A percentile compares a stretch with the other conserved stretches of the same genome.
Evolutionary conservation across 2,888 invertebrate genomes (phyloP).

Genomic region (Tetheella fluctuosa): DNA sequence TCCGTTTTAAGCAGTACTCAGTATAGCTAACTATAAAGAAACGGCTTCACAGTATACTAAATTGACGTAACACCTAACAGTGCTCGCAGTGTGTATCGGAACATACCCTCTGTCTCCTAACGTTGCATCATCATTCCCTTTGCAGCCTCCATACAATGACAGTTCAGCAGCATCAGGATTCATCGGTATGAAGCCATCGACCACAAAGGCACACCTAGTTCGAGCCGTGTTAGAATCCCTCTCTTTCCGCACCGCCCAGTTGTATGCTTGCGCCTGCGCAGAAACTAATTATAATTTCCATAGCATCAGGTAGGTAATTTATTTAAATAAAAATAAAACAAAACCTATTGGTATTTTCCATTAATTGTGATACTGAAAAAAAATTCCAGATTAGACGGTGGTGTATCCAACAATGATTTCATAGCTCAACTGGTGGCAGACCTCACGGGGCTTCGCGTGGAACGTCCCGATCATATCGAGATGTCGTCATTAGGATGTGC

Average conservation of each 20-base stretch:
- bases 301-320: slow-evolving; percentile 82
- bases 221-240: slow-evolving; percentile 94
- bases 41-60: too few species aligned
- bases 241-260: slow-evolving; percentile 91
- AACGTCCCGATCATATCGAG: slow-evolving; percentile 89
- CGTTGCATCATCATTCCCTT: slow-evolving; percentile 28
- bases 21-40: too few species aligned
- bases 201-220: slow-evolving; percentile 90
- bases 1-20: too few species aligned
- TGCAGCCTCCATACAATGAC: slow-evolving; percentile 95
- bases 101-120: too few species aligned
- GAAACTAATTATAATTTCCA: slow-evolving; percentile 87
- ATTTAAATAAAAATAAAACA: background rate
- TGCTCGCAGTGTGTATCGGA: too few species aligned
- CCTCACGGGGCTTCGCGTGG: slow-evolving; percentile 89
- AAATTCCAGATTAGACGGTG: slow-evolving; percentile 92
- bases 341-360: background rate
- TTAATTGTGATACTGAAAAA: too few species aligned
- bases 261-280: slow-evolving; percentile 88
- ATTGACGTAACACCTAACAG: too few species aligned
- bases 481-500: slow-evolving; percentile 95
- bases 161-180: slow-evolving; percentile 93
- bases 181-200: slow-evolving; percentile 89
- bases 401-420: slow-evolving; percentile 98
- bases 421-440: slow-evolving; percentile 94